Evolutionary conservation across 2,888 invertebrate genomes (phyloP).

Genomic region (Byasa hedistus): DNA sequence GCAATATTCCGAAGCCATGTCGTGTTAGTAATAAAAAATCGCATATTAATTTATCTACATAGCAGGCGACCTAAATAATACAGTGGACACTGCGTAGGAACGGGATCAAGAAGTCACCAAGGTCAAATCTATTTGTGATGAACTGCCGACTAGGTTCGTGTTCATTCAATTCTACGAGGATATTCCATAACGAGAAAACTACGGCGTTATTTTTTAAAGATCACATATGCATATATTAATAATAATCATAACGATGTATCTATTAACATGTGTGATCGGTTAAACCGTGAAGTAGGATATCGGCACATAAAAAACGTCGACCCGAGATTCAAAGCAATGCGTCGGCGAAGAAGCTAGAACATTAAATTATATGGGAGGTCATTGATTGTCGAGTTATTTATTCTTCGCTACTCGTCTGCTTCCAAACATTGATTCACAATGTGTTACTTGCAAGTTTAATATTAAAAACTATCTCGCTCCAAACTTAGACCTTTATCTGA

Average conservation of each 20-base stretch:
- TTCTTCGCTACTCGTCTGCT: slow-evolving; percentile 36
- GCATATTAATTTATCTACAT: slow-evolving; percentile 45
- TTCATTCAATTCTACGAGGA: slow-evolving; percentile 28
- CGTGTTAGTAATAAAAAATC: slow-evolving; percentile 14
- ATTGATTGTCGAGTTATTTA: slow-evolving; percentile 63
- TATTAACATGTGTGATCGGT: slow-evolving; percentile 44
- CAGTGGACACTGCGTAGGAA: slow-evolving; percentile 66
- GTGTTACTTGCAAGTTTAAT: slow-evolving; percentile 45
- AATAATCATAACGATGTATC: slow-evolving; percentile 42
- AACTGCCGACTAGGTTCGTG: slow-evolving; percentile 57
- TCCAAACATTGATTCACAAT: slow-evolving; percentile 43
- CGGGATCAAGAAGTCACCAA: slow-evolving; percentile 74
- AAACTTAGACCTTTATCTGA: slow-evolving; percentile 39
- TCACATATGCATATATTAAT: slow-evolving; percentile 35
- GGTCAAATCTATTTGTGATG: slow-evolving; percentile 74
- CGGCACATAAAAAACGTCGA: slow-evolving; percentile 53
- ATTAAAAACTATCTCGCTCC: slow-evolving; percentile 36
- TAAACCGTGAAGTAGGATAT: slow-evolving; percentile 50
- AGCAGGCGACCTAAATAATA: slow-evolving; percentile 60
- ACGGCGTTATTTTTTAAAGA: slow-evolving; percentile 17
- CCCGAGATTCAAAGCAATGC: slow-evolving; percentile 50
- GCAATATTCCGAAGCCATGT: neutral
- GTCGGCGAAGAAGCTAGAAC: slow-evolving; percentile 68
- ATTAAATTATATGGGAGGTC: slow-evolving; percentile 68
- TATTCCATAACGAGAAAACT: slow-evolving; percentile 24